Evolutionary conservation across 1,140 invertebrate species (phyloP).

Genomic region (Macrobrachium nipponense): DNA sequence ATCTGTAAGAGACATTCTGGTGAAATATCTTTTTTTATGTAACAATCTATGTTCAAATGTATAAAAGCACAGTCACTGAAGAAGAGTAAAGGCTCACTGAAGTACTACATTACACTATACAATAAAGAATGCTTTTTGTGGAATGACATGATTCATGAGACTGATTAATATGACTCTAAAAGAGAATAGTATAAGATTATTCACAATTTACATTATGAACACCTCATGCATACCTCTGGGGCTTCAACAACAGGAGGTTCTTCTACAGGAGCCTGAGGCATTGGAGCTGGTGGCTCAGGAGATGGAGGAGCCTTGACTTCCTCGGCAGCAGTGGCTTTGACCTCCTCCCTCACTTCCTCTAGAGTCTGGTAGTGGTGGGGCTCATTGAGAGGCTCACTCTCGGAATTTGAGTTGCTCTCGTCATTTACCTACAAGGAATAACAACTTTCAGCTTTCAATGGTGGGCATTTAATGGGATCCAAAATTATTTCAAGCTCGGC

Average conservation of each 20-base stretch:
- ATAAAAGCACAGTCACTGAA: no score
- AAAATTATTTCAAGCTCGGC: no score
- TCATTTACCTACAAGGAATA: slow-evolving; percentile 34
- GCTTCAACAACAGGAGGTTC: slow-evolving; percentile 1
- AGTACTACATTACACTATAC: no score
- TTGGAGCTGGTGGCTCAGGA: not conserved
- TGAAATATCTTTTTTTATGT: no score
- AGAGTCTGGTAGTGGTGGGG: slow-evolving; percentile 53
- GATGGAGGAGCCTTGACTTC: not conserved
- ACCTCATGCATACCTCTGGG: not conserved
- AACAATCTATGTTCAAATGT: no score
- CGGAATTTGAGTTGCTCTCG: not conserved
- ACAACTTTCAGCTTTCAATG: no score
- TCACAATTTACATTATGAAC: not conserved
- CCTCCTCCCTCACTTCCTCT: slow-evolving; percentile 47
- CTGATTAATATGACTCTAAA: not conserved
- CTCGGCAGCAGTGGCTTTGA: not conserved
- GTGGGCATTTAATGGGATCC: no score
- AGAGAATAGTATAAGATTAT: not conserved
- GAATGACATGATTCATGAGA: not conserved
- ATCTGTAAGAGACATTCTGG: no score
- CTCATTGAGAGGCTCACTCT: slow-evolving; percentile 41
- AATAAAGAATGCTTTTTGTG: no score
- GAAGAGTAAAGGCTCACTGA: no score
- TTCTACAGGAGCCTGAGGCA: not conserved